Base-by-base conservation (phyloP, 1,140 invertebrate genomes). In the Saccostrea glomerata region DNA sequence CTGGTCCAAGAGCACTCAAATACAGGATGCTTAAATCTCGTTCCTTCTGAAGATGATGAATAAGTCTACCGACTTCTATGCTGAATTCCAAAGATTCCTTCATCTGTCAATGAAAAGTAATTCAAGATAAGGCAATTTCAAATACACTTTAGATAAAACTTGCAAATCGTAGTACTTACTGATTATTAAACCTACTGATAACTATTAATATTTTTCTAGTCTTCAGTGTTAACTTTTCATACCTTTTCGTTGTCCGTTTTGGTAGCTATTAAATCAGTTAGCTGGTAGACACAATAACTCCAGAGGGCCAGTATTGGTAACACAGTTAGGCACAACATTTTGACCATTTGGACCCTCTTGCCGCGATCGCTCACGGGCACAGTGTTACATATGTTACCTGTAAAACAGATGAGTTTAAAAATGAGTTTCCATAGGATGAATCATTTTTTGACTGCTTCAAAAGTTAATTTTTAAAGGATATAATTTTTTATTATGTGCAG, bases 21-120 rank as follows among this genome's bases (percentile, higher is more conserved):
- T 92, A 90, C 40, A 93, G 77, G 17, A 93, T 89, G 15, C 91
- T 93, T 36, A 92, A 92, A 88, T 94, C 93, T 47, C 93, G 85
- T 84, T 94, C 93, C 63, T 89, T 84, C 82, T 94, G 93, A 17
- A 94, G 86, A 63, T 90, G 90, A 87, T 94, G 93, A 13, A 94
- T 90, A 0, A 93, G 87, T 55, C 90, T 88, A 1, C 93, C 93
- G 1, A 93, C 83, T 86, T 92, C 85, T 9, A 88, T 90, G 60
- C 92, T 93, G 13, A 91, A 63, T 66, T 87, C 60, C 40, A 90
- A 47, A 12, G 86, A 56, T 17, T 56, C 40, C 2, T 83, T 55
- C 15, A 70, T 87, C 89, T 90, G 47, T 55, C 30, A 60, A 56
- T 23, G 23, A 23, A 85, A 63, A 25, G 25, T 6, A 36, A 63